Evolutionary conservation across 2,113 vertebrate genomes (phyloP).

Genomic region (Paramormyrops kingsleyae): DNA sequence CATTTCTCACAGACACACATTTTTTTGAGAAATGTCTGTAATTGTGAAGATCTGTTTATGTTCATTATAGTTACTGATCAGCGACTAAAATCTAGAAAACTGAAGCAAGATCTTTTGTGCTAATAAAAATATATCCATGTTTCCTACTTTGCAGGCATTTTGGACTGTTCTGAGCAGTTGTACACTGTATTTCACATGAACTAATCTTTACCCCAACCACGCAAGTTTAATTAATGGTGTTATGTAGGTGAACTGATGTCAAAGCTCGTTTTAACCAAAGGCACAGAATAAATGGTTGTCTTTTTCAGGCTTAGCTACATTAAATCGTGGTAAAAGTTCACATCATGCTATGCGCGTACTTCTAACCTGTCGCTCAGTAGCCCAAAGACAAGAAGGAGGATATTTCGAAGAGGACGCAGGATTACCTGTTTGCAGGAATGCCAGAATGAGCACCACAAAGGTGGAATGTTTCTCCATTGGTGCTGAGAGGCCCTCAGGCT

Average conservation of each 20-base stretch:
- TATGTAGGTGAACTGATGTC: background rate
- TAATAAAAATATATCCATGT: background rate
- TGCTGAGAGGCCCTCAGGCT: background rate
- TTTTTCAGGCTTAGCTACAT: background rate
- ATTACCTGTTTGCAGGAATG: constrained; percentile 37
- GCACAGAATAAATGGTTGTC: background rate
- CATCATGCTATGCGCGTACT: background rate
- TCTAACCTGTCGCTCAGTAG: background rate
- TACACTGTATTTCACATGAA: background rate
- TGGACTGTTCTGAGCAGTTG: background rate
- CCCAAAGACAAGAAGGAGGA: background rate
- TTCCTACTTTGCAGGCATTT: background rate
- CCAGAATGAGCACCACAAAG: constrained; percentile 27
- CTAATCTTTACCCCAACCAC: background rate
- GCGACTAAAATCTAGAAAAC: background rate
- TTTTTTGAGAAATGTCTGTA: background rate
- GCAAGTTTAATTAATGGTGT: background rate
- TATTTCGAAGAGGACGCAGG: background rate
- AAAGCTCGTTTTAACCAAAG: background rate
- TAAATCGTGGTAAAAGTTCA: background rate
- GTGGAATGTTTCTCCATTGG: constrained; percentile 28
- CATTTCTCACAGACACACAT: background rate
- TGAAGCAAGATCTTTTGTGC: background rate
- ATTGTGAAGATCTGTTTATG: background rate
- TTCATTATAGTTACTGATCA: background rate